phyloP scores from a whole-genome alignment of 1,140 invertebrate species.

The Rhagoletis pomonella region DNA sequence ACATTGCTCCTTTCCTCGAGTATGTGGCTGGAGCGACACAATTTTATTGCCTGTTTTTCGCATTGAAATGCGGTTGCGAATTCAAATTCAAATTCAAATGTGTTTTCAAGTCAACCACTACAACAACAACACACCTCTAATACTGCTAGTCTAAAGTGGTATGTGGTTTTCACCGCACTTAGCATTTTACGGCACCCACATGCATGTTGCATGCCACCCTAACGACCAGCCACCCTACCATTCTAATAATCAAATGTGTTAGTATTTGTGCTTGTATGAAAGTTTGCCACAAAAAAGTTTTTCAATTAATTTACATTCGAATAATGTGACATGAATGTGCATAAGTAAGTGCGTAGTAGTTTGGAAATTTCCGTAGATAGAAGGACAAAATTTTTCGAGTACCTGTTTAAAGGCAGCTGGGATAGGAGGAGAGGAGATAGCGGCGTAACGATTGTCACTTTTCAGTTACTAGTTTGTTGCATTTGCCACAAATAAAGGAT shows the following conservation, averaged over 20 bases:
- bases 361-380: conserved; percentile 14
- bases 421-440: neutral
- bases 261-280: neutral
- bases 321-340: conserved; percentile 51
- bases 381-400: neutral
- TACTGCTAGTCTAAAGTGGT: too few relatives aligned
- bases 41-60: neutral
- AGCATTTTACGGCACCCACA: too few relatives aligned
- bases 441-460: conserved; percentile 9
- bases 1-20: conserved; percentile 2
- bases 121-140: too few relatives aligned
- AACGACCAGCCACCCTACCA: neutral
- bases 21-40: neutral
- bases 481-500: neutral
- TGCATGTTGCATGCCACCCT: neutral
- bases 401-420: neutral
- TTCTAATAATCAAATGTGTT: conserved; percentile 45
- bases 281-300: conserved; percentile 51
- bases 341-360: conserved; percentile 45
- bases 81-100: conserved; percentile 42
- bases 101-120: conserved; percentile 13
- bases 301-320: conserved; percentile 51
- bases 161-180: too few relatives aligned
- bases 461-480: conserved; percentile 19
- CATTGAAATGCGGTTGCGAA: conserved; percentile 30